Conservation (phyloP, 2,888 invertebrate species). For the Coremacera marginata region DNA sequence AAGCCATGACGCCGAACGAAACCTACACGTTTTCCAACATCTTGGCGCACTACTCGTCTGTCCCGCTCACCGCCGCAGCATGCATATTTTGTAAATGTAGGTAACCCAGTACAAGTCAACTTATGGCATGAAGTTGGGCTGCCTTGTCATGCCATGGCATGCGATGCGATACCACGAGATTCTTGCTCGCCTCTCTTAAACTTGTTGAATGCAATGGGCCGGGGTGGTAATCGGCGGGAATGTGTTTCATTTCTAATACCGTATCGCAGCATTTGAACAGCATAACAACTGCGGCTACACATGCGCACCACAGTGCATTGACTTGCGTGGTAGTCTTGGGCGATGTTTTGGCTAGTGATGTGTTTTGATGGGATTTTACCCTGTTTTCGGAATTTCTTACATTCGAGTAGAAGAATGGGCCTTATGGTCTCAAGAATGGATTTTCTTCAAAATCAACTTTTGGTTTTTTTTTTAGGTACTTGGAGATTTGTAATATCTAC, state of each 20-base stretch:
- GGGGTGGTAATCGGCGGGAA: neutral
- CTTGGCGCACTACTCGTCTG: neutral
- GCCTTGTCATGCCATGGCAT: neutral
- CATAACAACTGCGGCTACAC: slow-evolving; percentile 1
- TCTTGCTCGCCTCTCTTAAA: neutral
- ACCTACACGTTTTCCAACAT: slow-evolving; percentile 9
- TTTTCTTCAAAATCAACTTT: too few species aligned
- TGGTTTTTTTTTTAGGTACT: too few species aligned
- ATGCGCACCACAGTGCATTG: slow-evolving; percentile 44
- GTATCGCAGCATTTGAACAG: neutral
- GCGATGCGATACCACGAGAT: slow-evolving; percentile 1
- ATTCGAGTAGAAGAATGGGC: too few species aligned
- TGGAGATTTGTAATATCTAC: too few species aligned
- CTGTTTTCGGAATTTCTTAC: neutral
- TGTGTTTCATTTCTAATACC: slow-evolving; percentile 14
- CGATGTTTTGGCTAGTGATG: neutral
- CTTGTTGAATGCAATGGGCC: neutral
- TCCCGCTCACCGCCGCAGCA: neutral
- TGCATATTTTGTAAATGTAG: slow-evolving; percentile 38
- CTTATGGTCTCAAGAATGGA: too few species aligned
- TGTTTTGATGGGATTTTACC: neutral
- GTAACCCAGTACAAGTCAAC: slow-evolving; percentile 36
- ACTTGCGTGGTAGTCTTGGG: slow-evolving; percentile 37
- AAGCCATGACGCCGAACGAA: neutral
- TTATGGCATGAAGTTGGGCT: neutral